Base-by-base conservation (phyloP, 2,113 vertebrate species). In the Phycodurus eques region DNA sequence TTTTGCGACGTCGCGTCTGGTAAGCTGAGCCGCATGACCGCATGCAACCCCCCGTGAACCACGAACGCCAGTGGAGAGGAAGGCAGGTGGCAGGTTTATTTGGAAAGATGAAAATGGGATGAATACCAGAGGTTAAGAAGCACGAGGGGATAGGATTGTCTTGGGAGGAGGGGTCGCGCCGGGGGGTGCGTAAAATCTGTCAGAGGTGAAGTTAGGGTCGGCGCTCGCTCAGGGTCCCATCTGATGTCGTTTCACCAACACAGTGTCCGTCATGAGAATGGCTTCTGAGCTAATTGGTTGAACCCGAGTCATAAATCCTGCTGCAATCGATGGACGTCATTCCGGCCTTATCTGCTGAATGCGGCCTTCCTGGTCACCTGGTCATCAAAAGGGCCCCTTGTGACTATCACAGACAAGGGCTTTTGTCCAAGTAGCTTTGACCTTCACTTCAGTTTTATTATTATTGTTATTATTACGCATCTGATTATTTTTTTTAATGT, bases 171-270 rank as follows among this genome's bases (percentile, higher is more conserved):
- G 87, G 86, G 81, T 68, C 80, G 83, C 61, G 67, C 8, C 20
- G 80, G 60, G 56, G 71, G 69, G 78, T 82, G 80, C 78, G 82
- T 92, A 92, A 92, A 93, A 88, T 57, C 82, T 80, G 83, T 85
- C 81, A 92, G 85, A 86, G 93, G 91, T 94, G 88, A 94, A 88
- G 87, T 90, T 88, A 88, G 87, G 92, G 92, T 93, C 92, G 89
- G 71, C 67, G 76, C 87, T 88, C 86, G 85, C 81, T 80, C 84
- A 89, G 87, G 81, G 81, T 91, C 88, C 80, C 79, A 42, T 83
- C 74, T 88, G 88, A 92, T 90, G 89, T 88, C 85, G 90, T 78
- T 75, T 81, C 73, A 88, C 81, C 80, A 75, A 83, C 83, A 83
- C 76, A 79, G 80, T 82, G 78, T 78, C 84, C 79, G 85, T 86